Percentiles rank a stretch among this genome's conserved stretches.
Evolutionary conservation across 2,113 vertebrate genomes (phyloP).

Genomic region (Litocranius walleri): DNA sequence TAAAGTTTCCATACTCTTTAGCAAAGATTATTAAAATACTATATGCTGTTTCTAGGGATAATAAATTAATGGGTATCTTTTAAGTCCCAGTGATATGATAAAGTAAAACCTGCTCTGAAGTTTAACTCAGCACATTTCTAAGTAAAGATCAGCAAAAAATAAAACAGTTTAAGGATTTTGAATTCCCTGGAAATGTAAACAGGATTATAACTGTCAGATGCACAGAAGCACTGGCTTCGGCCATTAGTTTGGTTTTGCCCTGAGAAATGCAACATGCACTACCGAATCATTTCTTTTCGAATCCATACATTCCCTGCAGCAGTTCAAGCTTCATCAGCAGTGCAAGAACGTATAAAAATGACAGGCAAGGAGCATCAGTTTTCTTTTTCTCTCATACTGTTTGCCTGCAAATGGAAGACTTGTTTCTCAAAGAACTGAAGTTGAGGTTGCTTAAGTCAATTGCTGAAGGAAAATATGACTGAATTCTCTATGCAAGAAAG

Average conservation of each 20-base stretch:
- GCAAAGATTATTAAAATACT: neutral
- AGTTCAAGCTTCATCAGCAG: conserved; percentile 79
- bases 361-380: conserved; percentile 82
- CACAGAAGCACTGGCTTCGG: conserved; percentile 60
- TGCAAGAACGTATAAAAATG: conserved; percentile 82
- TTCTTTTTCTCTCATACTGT: conserved; percentile 74
- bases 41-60: conserved; percentile 18
- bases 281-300: conserved; percentile 76
- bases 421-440: conserved; percentile 72
- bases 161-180: conserved; percentile 46
- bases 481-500: conserved; percentile 42
- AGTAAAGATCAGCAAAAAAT: conserved; percentile 29
- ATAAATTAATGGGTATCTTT: conserved; percentile 58
- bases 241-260: conserved; percentile 62
- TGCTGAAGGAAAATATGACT: conserved; percentile 16
- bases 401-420: conserved; percentile 83
- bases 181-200: conserved; percentile 59
- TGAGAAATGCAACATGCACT: conserved; percentile 70
- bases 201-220: conserved; percentile 72
- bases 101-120: neutral
- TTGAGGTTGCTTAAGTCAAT: conserved; percentile 50
- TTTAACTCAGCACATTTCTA: conserved; percentile 43
- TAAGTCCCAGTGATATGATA: conserved; percentile 41
- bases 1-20: neutral
- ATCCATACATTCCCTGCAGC: conserved; percentile 80